Evolutionary conservation across 2,113 vertebrate genomes (phyloP), one percentile per base, ranked within the genome.

Genomic region (Syrrhaptes paradoxus): DNA sequence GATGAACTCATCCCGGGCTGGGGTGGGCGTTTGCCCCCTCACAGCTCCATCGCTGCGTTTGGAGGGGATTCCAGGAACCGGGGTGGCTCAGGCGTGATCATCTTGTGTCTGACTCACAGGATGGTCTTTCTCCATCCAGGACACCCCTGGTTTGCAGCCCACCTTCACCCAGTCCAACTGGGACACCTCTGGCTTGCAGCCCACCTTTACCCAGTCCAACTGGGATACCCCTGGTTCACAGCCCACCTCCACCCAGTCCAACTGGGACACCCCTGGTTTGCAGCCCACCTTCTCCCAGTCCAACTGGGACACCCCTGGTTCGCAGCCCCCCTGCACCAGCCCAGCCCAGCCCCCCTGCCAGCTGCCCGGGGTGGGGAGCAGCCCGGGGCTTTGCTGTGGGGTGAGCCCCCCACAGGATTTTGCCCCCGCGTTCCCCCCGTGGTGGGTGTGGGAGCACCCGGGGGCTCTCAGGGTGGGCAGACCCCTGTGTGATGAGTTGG

Each of bases 1-100:
- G 95, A 94, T 97, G 92, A 96, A 94, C 68, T 97, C 95, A 97
- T 88, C 61, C 52, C 0, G 0, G 66, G 48, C 54, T 6, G 32
- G n/a, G 52, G 79, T 90, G 82, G 59, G 61, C 0, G 3, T 58
- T 62, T 91, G 78, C 14, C 87, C 83, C 55, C 49, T 79, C 6
- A 11, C 45, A 80, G 46, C 58, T 79, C 46, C 43, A 62, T 49
- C 62, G 32, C 68, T 81, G 82, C 2, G 1, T 68, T 71, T 45
- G 17, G 46, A 88, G 92, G 51, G 63, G 52, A 77, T 91, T 96
- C 51, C 3, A 0, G 82, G 67, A 93, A 79, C 71, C 13, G 8
- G 29, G 52, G 28, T 8, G 7, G 20, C 25, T 58, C 65, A 41
- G 14, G 13, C 29, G 1, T 67, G 46, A 63, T 75, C 67, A 67